These are phyloP conservation scores for Argentina silus DNA, from an alignment of 2,797 vertebrate genomes.

Conservation along the genomic window DNA sequence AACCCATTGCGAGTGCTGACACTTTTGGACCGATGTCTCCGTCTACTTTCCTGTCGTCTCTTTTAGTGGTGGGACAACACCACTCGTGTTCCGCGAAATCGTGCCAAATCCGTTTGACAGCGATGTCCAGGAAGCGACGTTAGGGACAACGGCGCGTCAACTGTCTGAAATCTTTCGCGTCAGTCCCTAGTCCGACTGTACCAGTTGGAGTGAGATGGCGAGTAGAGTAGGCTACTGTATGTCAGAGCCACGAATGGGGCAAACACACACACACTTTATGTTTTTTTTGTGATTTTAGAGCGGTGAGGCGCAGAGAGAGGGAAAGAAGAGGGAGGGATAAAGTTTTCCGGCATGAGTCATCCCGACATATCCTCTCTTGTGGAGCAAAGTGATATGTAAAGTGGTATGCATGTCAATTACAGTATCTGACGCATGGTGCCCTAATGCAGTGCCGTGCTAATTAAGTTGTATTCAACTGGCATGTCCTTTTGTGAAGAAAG, in stretches of 20 bases:
- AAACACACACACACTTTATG: constrained; percentile 19
- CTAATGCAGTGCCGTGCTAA: too few species aligned
- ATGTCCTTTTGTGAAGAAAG: too few species aligned
- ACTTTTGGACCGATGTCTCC: background rate
- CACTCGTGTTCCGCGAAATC: background rate
- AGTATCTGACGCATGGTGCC: too few species aligned
- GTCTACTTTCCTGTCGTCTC: background rate
- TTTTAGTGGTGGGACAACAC: background rate
- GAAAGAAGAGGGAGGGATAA: constrained; percentile 31
- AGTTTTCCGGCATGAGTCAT: constrained; percentile 67
- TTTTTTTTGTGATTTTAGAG: constrained; percentile 23
- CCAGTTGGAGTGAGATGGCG: background rate
- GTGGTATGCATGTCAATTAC: background rate
- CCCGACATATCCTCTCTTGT: background rate
- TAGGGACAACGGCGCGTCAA: constrained; percentile 6
- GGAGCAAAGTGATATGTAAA: background rate
- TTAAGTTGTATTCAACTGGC: too few species aligned
- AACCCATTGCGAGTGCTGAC: constrained; percentile 38
- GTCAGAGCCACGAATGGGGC: too few species aligned
- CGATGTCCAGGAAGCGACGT: constrained; percentile 31
- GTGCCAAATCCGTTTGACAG: background rate
- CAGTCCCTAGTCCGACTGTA: constrained; percentile 16
- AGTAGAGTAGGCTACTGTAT: background rate
- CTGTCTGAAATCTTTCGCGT: constrained; percentile 31
- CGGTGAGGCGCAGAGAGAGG: constrained; percentile 11